Base-by-base conservation (phyloP, 2,888 invertebrate genomes). In the Julus scanicus region DNA sequence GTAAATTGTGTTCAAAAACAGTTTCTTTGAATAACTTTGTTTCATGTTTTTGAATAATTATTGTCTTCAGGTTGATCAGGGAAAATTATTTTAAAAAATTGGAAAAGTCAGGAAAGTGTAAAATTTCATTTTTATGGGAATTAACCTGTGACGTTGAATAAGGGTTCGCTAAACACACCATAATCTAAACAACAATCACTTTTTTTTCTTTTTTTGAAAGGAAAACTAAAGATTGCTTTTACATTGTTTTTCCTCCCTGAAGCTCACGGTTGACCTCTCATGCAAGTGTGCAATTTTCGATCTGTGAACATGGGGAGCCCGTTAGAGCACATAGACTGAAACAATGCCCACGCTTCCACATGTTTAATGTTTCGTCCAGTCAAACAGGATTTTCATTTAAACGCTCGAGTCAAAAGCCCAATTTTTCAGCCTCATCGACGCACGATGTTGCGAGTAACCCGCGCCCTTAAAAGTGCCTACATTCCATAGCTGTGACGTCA, bases 301-400 rank as follows among this genome's bases (percentile, higher is more conserved):
- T 71, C 8, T 3, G 9, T 71, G 63, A 20, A 71, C 17, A 71
- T 71, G 57, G 57, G 57, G 57, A 57, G 57, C n/a, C 57, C 57
- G 57, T 57, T 57, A 57, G 20, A 71, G 63, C 20, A 29, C 20
- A 20, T 71, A 29, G 63, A 71, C 44, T 44, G 44, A 44, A 44
- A 44, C 63, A 71, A 71, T 71, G 20, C 63, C 63, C 63, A 71
- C 63, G 63, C 63, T 71, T 17, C n/a, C n/a, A n/a, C 57, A 63
- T n/a, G 63, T 71, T 71, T 71, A 20, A 71, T 29, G 63, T 71
- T 71, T 71, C 17, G 63, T 71, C 63, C 63, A 71, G 63, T 71
- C 63, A 71, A 71, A 71, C 63, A 71, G 63, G 63, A 71, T 71
- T 71, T 71, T 29, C 63, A 71, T 71, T 71, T 71, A 71, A 71